Conservation (phyloP, 2,888 invertebrate genomes). For the Cheiracanthium punctorium region DNA sequence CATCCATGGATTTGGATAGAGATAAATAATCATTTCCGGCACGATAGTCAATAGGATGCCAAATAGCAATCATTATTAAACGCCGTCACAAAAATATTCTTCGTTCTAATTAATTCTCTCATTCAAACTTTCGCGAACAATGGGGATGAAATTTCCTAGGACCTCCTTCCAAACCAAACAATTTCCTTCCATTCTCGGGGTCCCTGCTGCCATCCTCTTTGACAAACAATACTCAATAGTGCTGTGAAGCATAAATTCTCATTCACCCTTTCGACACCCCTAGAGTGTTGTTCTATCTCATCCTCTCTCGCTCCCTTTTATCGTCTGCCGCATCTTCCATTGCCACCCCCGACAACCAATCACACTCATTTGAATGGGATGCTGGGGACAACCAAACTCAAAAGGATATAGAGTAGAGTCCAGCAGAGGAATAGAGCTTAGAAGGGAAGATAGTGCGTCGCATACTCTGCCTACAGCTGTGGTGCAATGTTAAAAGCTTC, state of each 20-base stretch:
- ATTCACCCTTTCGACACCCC: constrained; percentile 2
- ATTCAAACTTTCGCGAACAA: not conserved
- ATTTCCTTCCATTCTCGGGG: not conserved
- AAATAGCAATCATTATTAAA: too few relatives aligned
- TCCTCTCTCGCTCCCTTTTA: not conserved
- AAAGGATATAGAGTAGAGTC: too few relatives aligned
- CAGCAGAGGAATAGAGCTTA: too few relatives aligned
- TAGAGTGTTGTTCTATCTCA: constrained; percentile 1
- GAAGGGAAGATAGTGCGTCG: too few relatives aligned
- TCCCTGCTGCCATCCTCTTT: not conserved
- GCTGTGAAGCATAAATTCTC: not conserved
- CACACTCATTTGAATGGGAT: not conserved
- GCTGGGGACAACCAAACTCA: not conserved
- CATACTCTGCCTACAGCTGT: too few relatives aligned
- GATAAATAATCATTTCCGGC: too few relatives aligned
- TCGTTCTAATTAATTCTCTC: not conserved
- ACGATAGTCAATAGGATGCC: too few relatives aligned
- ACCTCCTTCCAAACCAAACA: not conserved
- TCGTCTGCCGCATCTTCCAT: constrained; percentile 1
- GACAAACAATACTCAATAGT: constrained; percentile 15
- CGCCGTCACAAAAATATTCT: not conserved
- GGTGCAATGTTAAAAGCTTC: too few relatives aligned
- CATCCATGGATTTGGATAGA: too few relatives aligned
- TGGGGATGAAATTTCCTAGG: not conserved
- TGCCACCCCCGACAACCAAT: not conserved